Evolutionary conservation across 1,140 invertebrate species (phyloP), one percentile per base, ranked within the genome.

Genomic region (Ylistrum balloti): DNA sequence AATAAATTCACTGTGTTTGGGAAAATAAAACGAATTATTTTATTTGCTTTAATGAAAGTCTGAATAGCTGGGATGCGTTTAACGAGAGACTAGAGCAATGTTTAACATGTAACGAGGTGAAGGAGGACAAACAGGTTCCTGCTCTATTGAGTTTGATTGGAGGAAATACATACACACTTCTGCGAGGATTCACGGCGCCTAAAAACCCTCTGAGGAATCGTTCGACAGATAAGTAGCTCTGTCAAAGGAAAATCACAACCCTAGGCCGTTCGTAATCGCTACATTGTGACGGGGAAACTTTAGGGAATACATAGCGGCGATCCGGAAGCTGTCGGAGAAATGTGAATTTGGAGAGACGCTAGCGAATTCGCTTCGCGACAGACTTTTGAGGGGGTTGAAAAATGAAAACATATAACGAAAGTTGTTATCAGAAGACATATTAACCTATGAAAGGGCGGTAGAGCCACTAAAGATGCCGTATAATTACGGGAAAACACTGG

Each of bases 311-410:
- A 20, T 89, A n/a, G 88, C 88, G 33, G 20, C 56, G 10, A n/a
- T 89, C 17, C 5, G 88, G 35, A 89, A 89, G n/a, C 33, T 89
- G 22, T 33, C 48, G 10, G 85, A 89, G 15, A 20, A 48, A 3
- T 89, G 88, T 89, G 56, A 89, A n/a, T 89, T 89, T 86, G 38
- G 38, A 20, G 88, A 11, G 33, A 38, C 85, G 34, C 22, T 89
- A 33, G 45, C 74, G 28, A 56, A 89, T 22, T 35, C 87, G 13
- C 88, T 89, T 13, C 28, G 88, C 33, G 88, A 89, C 56, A 0
- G 88, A 33, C 85, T 85, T 74, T 48, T 89, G 13, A 85, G 88
- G 34, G 88, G 88, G 32, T 33, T 89, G 85, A 7, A 11, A 7
- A 32, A 11, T 32, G 85, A 28, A 86, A 33, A 28, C n/a, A 86